Evolutionary conservation across 2,113 vertebrate genomes (phyloP), one percentile per base, ranked within the genome.

Genomic region (Nerophis ophidion): DNA sequence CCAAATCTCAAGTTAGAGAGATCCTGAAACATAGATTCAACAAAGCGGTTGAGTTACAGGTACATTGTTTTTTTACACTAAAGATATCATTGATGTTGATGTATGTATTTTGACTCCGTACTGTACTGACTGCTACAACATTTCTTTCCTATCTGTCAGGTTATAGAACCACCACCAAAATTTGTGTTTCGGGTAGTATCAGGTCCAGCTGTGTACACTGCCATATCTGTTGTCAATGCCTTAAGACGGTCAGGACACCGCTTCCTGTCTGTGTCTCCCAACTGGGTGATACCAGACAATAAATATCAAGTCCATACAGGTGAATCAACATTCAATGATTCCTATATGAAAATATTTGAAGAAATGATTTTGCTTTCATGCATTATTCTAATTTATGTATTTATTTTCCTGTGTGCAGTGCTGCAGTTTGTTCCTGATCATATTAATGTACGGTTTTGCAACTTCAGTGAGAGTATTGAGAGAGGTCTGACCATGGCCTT

Each of bases 341-440:
- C 5, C 47, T 40, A 38, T 50, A 38, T 17, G 11, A 6, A 47
- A 5, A n/a, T 60, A 34, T 48, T 35, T 9, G 15, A 47, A 35
- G 5, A 9, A 58, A 15, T 11, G 10, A 17, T 59, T 58, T 53
- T 5, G 2, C 14, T 56, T 53, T 40, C 6, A 47, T 46, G 26
- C 38, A 40, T 15, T 14, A 6, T n/a, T 42, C 35, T 0, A 40
- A 63, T 46, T 59, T 33, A 64, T 0, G 26, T 47, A 2, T 6
- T 2, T 60, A 15, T 48, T 3, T 64, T 1, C 0, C 44, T 63
- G 7, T 63, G 60, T 81, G 59, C 86, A 99, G 97, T 98, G 46
- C 91, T 99, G 63, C 96, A 99, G 90, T 98, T 99, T 84, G 94
- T 99, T 66, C 96, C 96, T 36, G 84, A 76, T 9, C 91, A 91